Conservation (phyloP, 2,888 invertebrate genomes). For the Stomorhina lunata region DNA sequence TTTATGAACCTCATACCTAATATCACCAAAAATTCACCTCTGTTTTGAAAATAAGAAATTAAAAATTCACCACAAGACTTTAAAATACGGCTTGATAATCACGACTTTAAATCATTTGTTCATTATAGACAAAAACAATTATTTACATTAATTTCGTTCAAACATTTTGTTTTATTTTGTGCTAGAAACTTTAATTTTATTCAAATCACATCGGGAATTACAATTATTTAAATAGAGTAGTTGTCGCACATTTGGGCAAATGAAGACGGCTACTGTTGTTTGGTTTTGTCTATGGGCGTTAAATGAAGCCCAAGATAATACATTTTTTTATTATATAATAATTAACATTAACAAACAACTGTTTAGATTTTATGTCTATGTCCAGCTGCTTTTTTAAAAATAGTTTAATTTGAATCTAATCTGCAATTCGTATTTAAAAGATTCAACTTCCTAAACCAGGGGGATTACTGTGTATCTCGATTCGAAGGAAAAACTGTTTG, state of each 20-base stretch:
- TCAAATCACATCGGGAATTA: constrained; percentile 51
- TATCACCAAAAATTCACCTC: constrained; percentile 8
- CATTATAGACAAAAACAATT: background rate
- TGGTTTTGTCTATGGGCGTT: constrained; percentile 6
- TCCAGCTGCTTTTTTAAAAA: background rate
- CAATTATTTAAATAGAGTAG: constrained; percentile 18
- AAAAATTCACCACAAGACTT: constrained; percentile 51
- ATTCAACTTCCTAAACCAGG: too few species aligned
- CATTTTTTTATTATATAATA: background rate
- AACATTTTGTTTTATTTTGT: constrained; percentile 2
- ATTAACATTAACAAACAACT: background rate
- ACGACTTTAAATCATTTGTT: background rate
- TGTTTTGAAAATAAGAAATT: constrained; percentile 11
- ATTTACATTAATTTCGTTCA: background rate
- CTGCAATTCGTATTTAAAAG: too few species aligned
- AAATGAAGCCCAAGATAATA: background rate
- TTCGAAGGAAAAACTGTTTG: too few species aligned
- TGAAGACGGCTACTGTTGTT: constrained; percentile 1
- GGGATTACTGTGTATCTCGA: too few species aligned
- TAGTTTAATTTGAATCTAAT: constrained; percentile 74
- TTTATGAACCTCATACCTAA: background rate
- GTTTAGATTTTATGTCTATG: background rate
- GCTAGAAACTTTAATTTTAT: constrained; percentile 47
- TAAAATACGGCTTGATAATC: background rate
- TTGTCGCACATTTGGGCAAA: too few species aligned